Conservation (phyloP, 2,888 invertebrate species). For the Eupithecia vulgata region DNA sequence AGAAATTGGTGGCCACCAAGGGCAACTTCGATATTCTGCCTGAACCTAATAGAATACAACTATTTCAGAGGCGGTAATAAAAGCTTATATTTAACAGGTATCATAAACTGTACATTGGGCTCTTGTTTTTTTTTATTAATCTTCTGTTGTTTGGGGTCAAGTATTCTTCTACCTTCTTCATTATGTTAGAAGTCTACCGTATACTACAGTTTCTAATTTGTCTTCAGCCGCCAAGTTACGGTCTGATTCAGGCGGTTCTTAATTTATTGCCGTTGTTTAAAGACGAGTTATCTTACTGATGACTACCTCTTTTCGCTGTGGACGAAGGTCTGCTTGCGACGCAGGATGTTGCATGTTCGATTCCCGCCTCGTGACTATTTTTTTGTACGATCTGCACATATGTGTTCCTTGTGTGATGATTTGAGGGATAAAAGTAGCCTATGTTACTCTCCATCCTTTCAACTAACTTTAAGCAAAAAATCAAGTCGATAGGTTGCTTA, state of each 20-base stretch:
- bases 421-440: too few relatives aligned
- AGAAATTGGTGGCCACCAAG: too few relatives aligned
- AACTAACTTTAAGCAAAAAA: too few relatives aligned
- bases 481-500: too few relatives aligned
- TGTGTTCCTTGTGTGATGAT: neutral
- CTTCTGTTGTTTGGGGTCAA: too few relatives aligned
- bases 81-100: too few relatives aligned
- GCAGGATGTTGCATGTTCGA: neutral
- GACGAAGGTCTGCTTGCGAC: neutral
- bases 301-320: neutral
- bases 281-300: neutral
- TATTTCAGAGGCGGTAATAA: too few relatives aligned
- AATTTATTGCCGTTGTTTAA: slow-evolving; percentile 18
- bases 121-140: neutral
- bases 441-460: too few relatives aligned
- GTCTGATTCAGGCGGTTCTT: slow-evolving; percentile 17
- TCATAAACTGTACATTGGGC: too few relatives aligned
- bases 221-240: slow-evolving; percentile 17
- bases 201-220: slow-evolving; percentile 13
- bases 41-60: too few relatives aligned
- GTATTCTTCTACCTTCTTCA: neutral
- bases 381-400: neutral
- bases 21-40: too few relatives aligned
- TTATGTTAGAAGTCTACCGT: neutral
- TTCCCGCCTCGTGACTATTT: neutral